Evolutionary conservation across 2,888 invertebrate genomes (phyloP).

Genomic region (Corythucha ciliata): DNA sequence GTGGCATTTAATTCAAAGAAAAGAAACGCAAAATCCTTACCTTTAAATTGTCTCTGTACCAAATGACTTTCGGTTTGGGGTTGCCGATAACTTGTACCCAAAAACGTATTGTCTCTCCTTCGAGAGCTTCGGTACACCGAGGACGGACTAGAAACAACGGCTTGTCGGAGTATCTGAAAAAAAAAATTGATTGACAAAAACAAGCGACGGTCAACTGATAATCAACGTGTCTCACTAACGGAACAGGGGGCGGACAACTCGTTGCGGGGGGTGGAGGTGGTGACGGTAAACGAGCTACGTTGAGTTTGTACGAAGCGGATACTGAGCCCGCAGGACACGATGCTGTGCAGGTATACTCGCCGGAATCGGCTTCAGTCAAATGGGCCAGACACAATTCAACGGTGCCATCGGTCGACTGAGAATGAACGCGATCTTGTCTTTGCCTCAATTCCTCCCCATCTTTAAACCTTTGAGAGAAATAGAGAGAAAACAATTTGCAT

Average conservation of each 20-base stretch:
- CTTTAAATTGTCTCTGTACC: conserved; percentile 24
- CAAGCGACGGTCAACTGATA: neutral
- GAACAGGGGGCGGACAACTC: neutral
- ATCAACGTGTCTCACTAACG: neutral
- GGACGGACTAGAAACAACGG: conserved; percentile 21
- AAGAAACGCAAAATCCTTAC: too few relatives aligned
- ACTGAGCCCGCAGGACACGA: conserved; percentile 73
- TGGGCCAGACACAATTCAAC: conserved; percentile 19
- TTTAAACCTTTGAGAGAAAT: conserved; percentile 5
- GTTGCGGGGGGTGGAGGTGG: neutral
- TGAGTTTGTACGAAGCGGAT: conserved; percentile 67
- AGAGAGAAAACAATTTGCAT: neutral
- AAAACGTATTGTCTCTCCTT: conserved; percentile 21
- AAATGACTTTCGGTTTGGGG: conserved; percentile 17
- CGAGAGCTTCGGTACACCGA: conserved; percentile 17
- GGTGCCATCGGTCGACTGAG: conserved; percentile 18
- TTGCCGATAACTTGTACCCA: conserved; percentile 21
- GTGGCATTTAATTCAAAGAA: too few relatives aligned
- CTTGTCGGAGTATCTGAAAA: conserved; percentile 17
- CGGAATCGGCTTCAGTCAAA: conserved; percentile 57
- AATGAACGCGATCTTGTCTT: conserved; percentile 18
- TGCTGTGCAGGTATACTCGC: conserved; percentile 77
- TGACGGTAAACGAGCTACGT: conserved; percentile 13
- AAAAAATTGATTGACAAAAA: neutral
- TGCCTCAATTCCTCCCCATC: conserved; percentile 22